A percentile compares a stretch with the other conserved stretches of the same genome.
Evolutionary conservation across 2,113 vertebrate genomes (phyloP).

Genomic region (Atherinomorus stipes): DNA sequence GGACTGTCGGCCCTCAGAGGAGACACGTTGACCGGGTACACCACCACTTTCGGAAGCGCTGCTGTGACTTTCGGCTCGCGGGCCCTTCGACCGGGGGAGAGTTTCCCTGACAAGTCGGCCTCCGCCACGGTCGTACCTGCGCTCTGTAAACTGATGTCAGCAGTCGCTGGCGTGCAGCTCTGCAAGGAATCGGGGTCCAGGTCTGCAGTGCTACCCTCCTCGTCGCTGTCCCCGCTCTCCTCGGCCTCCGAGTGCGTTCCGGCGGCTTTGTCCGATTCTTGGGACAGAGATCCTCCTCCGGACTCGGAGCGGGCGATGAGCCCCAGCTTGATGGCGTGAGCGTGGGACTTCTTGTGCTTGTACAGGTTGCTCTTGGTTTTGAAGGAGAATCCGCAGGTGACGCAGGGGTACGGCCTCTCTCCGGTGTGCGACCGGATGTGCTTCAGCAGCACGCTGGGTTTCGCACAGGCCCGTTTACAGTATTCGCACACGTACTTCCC

Average conservation of each 20-base stretch:
- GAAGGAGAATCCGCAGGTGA: constrained; percentile 98
- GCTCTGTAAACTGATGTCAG: constrained; percentile 82
- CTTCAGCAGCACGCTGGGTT: constrained; percentile 97
- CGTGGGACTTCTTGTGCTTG: constrained; percentile 99
- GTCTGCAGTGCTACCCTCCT: constrained; percentile 89
- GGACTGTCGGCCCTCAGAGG: constrained; percentile 90
- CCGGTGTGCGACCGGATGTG: constrained; percentile 98
- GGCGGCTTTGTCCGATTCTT: constrained; percentile 92
- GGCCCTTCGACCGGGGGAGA: constrained; percentile 72
- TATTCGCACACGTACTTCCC: constrained; percentile 98
- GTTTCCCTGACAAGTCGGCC: constrained; percentile 72
- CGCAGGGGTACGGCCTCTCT: constrained; percentile 96
- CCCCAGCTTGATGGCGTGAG: constrained; percentile 96
- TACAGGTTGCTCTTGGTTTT: constrained; percentile 99
- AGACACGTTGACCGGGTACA: constrained; percentile 90
- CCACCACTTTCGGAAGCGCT: constrained; percentile 93
- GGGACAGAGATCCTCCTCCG: constrained; percentile 86
- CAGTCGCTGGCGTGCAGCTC: constrained; percentile 78
- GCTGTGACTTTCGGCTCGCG: constrained; percentile 85
- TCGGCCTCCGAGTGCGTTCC: constrained; percentile 92
- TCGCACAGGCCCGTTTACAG: constrained; percentile 94
- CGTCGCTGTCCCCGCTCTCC: constrained; percentile 95
- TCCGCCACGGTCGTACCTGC: constrained; percentile 77
- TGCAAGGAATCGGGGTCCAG: constrained; percentile 86
- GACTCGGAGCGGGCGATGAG: constrained; percentile 91